These are phyloP conservation scores for Musca vetustissima DNA, from an alignment of 1,140 invertebrate genomes.

Conservation along the genomic window DNA sequence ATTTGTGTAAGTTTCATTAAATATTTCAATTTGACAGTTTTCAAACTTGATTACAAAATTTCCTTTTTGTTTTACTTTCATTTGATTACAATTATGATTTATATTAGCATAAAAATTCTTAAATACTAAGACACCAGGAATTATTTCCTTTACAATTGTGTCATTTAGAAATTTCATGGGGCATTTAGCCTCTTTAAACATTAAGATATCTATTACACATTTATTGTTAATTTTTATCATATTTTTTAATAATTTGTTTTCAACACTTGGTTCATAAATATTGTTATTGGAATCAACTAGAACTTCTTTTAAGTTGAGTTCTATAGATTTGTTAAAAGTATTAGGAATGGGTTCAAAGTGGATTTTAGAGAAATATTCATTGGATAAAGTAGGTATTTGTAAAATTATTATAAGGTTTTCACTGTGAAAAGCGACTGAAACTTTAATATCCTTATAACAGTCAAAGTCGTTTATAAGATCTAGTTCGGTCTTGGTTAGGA, in stretches of 20 bases:
- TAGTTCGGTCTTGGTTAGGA: neutral
- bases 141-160: neutral
- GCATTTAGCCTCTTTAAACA: neutral
- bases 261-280: neutral
- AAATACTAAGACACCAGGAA: neutral
- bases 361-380: too few relatives aligned
- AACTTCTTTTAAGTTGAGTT: too few relatives aligned
- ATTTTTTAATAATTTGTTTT: neutral
- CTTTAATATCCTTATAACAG: neutral
- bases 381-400: too few relatives aligned
- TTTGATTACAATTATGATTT: constrained; percentile 1
- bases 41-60: neutral
- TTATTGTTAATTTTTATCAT: neutral
- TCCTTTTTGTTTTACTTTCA: neutral
- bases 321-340: neutral
- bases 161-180: neutral
- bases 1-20: too few relatives aligned
- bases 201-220: neutral
- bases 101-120: neutral
- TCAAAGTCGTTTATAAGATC: neutral
- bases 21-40: neutral
- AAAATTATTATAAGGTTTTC: too few relatives aligned
- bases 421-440: neutral
- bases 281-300: neutral
- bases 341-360: neutral